phyloP scores from a whole-genome alignment of 2,113 vertebrate species.

The Eulemur macaco region DNA sequence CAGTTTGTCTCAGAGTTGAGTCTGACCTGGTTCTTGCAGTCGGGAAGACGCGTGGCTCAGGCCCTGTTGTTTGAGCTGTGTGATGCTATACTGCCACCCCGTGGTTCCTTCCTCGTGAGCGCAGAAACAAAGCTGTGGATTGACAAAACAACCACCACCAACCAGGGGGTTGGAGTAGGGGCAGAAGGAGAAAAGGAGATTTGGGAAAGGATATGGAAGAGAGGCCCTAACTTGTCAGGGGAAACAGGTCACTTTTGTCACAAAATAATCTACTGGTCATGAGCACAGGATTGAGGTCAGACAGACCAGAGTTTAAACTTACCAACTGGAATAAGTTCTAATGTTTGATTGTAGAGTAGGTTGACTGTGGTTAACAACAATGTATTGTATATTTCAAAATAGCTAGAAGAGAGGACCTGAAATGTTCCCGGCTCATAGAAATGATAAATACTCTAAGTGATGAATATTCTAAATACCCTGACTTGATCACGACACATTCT shows the following conservation, averaged over 20 bases:
- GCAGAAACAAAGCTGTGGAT: not conserved
- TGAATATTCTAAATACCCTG: not conserved
- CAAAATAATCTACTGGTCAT: not conserved
- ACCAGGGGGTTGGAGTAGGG: not conserved
- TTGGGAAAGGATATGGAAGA: not conserved
- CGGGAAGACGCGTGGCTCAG: fast-evolving
- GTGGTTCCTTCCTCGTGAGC: constrained; percentile 45
- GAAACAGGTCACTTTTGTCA: not conserved
- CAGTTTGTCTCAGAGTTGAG: not conserved
- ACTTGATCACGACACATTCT: not conserved
- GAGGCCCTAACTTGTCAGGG: not conserved
- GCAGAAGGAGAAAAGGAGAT: not conserved
- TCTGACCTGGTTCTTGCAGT: not conserved
- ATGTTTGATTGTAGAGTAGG: not conserved
- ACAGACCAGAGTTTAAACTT: not conserved
- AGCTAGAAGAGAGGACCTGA: not conserved
- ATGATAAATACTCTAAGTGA: not conserved
- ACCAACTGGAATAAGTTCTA: not conserved
- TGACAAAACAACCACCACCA: not conserved
- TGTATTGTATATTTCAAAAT: not conserved
- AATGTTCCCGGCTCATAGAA: not conserved
- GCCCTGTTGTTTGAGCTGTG: not conserved
- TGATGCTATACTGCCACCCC: constrained; percentile 82
- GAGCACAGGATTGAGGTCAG: not conserved
- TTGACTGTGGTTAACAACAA: not conserved